A percentile compares a stretch with the other conserved stretches of the same genome.
These are phyloP conservation scores for Erythrolamprus reginae DNA, from an alignment of 2,113 vertebrate species.

Conservation along the genomic window DNA sequence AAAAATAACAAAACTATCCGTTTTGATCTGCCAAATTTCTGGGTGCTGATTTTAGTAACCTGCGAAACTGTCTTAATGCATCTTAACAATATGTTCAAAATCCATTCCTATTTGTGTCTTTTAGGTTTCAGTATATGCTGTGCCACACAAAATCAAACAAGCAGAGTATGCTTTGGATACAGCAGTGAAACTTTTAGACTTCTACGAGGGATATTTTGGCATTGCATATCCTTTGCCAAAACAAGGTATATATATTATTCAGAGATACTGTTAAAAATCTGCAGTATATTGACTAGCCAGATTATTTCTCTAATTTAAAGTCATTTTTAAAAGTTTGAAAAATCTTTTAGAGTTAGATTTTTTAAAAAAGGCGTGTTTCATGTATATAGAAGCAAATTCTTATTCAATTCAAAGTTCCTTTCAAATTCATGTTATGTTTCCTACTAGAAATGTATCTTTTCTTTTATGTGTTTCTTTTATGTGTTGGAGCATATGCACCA, in stretches of 20 bases:
- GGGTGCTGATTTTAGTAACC: not conserved
- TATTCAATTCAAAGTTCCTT: not conserved
- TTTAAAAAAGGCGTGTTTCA: not conserved
- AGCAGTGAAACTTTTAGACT: constrained; percentile 84
- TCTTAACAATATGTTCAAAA: not conserved
- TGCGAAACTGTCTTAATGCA: no score
- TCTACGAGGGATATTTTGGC: constrained; percentile 87
- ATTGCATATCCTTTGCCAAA: constrained; percentile 92
- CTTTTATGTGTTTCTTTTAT: no score
- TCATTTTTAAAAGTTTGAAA: not conserved
- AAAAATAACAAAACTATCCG: not conserved
- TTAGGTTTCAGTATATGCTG: constrained; percentile 83
- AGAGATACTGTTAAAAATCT: not conserved
- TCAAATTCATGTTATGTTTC: not conserved
- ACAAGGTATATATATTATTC: constrained; percentile 65
- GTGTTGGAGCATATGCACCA: no score
- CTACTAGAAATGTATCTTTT: no score
- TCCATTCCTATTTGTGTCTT: not conserved
- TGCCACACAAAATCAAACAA: constrained; percentile 83
- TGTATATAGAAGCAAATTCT: not conserved
- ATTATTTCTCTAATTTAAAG: not conserved
- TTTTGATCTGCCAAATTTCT: not conserved
- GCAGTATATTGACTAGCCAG: not conserved
- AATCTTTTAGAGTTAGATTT: not conserved
- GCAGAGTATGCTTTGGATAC: constrained; percentile 79